phyloP scores from a whole-genome alignment of 2,113 vertebrate genomes.

The Eclectus roratus region DNA sequence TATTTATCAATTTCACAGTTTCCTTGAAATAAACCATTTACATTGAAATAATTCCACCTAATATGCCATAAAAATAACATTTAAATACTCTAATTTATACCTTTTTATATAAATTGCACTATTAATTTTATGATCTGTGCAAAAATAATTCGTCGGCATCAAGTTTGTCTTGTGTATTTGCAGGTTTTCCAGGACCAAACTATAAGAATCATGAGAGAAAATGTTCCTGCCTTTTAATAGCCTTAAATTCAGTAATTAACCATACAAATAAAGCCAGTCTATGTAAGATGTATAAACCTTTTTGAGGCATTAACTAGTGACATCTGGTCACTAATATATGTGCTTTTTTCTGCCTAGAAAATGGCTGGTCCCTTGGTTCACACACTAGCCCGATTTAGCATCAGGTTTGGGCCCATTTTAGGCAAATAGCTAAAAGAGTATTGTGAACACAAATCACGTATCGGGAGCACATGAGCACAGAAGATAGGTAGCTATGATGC shows the following conservation, averaged over 20 bases:
- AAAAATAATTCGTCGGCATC: conserved; percentile 55
- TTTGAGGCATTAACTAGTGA: not conserved
- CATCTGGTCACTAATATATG: not conserved
- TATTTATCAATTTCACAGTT: conserved; percentile 79
- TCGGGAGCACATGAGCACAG: not conserved
- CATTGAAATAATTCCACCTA: conserved; percentile 63
- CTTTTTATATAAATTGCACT: conserved; percentile 54
- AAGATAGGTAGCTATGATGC: not conserved
- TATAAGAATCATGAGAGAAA: not conserved
- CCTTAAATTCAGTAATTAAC: conserved; percentile 54
- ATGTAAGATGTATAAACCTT: not conserved
- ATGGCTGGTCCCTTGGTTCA: not conserved
- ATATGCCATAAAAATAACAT: conserved; percentile 68
- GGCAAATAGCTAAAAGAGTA: not conserved
- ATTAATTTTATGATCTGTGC: conserved; percentile 66
- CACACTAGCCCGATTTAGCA: not conserved
- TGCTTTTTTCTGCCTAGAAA: not conserved
- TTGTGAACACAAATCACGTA: not conserved
- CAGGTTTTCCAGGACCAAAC: conserved; percentile 16
- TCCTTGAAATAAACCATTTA: conserved; percentile 67
- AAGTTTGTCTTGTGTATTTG: conserved; percentile 51
- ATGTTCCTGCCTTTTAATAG: not conserved
- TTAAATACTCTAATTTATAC: conserved; percentile 59
- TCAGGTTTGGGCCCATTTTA: not conserved
- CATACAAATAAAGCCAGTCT: not conserved